A percentile compares a stretch with the other conserved stretches of the same genome.
Conservation (phyloP, 2,113 vertebrate genomes). For the Megaceryle maxima region DNA sequence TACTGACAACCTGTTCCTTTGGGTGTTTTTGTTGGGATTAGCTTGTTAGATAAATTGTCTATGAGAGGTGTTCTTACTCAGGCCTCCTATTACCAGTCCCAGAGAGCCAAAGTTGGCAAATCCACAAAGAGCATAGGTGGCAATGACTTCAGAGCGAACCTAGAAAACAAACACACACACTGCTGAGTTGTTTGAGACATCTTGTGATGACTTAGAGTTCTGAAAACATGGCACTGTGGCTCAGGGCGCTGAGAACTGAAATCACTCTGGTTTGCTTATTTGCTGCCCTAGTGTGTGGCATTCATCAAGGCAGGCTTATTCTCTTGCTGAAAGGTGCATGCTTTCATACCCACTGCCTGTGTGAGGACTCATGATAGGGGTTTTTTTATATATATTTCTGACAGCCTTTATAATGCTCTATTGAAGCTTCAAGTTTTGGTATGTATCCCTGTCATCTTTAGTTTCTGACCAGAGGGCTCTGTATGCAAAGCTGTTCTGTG, state of each 20-base stretch:
- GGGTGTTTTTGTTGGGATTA: background rate
- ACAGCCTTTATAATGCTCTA: background rate
- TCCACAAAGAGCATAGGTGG: constrained; percentile 88
- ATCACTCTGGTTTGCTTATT: background rate
- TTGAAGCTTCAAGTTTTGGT: background rate
- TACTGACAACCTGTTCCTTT: background rate
- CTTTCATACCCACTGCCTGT: background rate
- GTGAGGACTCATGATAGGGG: background rate
- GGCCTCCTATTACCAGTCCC: constrained; percentile 79
- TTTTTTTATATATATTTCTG: background rate
- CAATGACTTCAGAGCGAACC: constrained; percentile 88
- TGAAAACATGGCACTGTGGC: background rate
- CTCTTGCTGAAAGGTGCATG: background rate
- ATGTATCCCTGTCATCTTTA: background rate
- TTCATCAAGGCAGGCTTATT: background rate
- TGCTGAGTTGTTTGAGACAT: background rate
- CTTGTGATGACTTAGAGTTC: background rate
- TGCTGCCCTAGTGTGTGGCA: background rate
- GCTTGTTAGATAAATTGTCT: background rate
- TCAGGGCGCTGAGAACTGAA: background rate
- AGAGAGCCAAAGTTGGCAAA: constrained; percentile 88
- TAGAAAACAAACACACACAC: constrained; percentile 52
- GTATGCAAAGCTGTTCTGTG: background rate
- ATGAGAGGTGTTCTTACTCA: constrained; percentile 75
- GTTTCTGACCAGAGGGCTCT: background rate